phyloP scores from a whole-genome alignment of 2,888 invertebrate species.

The Apamea anceps region DNA sequence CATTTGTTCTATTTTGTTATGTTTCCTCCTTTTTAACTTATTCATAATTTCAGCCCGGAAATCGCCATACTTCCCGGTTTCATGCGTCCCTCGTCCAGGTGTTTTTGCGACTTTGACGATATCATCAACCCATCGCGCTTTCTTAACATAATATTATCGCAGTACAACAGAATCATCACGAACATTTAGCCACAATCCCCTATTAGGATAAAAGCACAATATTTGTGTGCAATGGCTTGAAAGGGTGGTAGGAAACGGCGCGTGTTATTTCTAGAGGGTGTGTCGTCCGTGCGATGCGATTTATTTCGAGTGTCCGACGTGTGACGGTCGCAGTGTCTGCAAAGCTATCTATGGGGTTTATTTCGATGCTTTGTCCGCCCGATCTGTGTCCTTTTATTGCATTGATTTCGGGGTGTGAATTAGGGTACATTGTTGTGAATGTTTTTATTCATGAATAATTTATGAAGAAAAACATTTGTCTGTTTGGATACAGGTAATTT shows the following conservation, averaged over 20 bases:
- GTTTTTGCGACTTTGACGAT: no score
- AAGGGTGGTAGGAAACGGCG: constrained; percentile 30
- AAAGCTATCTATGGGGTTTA: background rate
- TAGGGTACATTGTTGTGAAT: background rate
- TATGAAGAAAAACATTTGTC: no score
- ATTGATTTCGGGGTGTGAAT: constrained; percentile 2
- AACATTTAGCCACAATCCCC: constrained; percentile 6
- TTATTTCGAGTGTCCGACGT: constrained; percentile 31
- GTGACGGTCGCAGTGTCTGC: background rate
- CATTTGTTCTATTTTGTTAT: background rate
- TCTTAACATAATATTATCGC: background rate
- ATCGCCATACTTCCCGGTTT: no score
- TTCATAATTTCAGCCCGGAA: no score
- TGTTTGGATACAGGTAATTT: no score
- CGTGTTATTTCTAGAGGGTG: constrained; percentile 38
- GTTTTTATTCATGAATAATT: background rate
- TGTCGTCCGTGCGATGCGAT: constrained; percentile 26
- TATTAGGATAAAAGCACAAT: constrained; percentile 22
- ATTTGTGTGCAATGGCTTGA: constrained; percentile 39
- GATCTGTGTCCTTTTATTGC: background rate
- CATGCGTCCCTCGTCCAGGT: no score
- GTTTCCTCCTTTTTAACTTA: background rate
- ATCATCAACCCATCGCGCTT: background rate
- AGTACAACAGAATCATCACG: background rate
- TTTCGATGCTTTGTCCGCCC: background rate